A percentile compares a stretch with the other conserved stretches of the same genome.
Evolutionary conservation across 2,888 invertebrate genomes (phyloP).

Genomic region (Smittia sp.): DNA sequence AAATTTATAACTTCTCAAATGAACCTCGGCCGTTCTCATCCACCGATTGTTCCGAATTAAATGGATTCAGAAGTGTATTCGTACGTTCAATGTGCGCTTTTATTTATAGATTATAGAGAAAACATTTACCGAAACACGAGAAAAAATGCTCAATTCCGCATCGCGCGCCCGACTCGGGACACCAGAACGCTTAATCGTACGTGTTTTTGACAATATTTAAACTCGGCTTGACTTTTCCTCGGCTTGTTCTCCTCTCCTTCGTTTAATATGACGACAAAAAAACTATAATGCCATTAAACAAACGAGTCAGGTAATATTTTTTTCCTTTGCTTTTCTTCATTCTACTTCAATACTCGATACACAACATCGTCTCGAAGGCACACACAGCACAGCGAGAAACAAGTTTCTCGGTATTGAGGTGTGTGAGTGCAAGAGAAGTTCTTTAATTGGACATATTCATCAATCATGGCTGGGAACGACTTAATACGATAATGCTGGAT

Average conservation of each 20-base stretch:
- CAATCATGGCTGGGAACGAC: constrained; percentile 32
- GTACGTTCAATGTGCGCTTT: constrained; percentile 15
- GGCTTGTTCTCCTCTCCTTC: constrained; percentile 23
- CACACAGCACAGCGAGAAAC: constrained; percentile 29
- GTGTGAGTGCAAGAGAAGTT: constrained; percentile 39
- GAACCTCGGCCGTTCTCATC: neutral
- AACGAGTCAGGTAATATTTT: constrained; percentile 41
- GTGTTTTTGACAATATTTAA: constrained; percentile 38
- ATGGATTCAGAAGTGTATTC: constrained; percentile 1
- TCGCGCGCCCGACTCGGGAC: constrained; percentile 31
- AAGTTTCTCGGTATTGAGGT: constrained; percentile 38
- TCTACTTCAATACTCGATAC: constrained; percentile 6
- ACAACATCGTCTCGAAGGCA: constrained; percentile 17
- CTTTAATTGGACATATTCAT: constrained; percentile 39
- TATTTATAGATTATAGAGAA: constrained; percentile 12
- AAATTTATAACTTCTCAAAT: constrained; percentile 6
- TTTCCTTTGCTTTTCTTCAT: constrained; percentile 24
- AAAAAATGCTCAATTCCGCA: constrained; percentile 30
- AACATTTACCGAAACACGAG: neutral
- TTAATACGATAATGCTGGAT: constrained; percentile 9
- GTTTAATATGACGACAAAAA: constrained; percentile 40
- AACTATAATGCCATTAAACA: constrained; percentile 38
- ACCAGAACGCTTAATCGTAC: constrained; percentile 28
- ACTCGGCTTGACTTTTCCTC: constrained; percentile 12
- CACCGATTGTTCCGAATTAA: neutral